Evolutionary conservation across 2,113 vertebrate species (phyloP), one percentile per base, ranked within the genome.

Genomic region (Centropus bengalensis): DNA sequence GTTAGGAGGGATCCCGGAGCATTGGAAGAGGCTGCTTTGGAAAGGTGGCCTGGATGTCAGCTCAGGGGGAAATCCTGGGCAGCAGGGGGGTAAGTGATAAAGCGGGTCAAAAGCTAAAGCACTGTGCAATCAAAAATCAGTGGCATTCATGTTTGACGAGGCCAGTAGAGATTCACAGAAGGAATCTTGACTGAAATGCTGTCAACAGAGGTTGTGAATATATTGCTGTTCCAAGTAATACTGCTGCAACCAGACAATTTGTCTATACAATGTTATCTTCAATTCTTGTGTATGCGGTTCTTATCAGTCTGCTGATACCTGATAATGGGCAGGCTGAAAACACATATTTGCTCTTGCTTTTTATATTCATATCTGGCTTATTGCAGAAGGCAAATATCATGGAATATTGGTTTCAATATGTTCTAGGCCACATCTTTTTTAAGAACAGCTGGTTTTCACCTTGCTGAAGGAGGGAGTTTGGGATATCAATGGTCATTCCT

Each of bases 1-100:
- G 1, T 9, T 32, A 28, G 63, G 22, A 40, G 20, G 27, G 42
- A 14, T 69, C 11, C 69, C 9, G 6, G 23, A 45, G n/a, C n/a
- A 11, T 14, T 1, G 2, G 20, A 20, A 18, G 36, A 58, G 30
- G 30, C 56, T 44, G 26, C 64, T 38, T 44, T 0, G 2, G 4
- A 22, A 58, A 52, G 32, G 52, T 13, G 59, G 17, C 27, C 26
- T 64, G 51, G 19, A 9, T 4, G 12, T 12, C 27, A 5, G 1
- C 5, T 17, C 8, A 2, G 17, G 8, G 20, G 10, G 21, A 18
- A 44, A 14, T 36, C 66, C 54, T 14, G 28, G 4, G 19, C 12
- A 1, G n/a, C 6, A 3, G 8, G 60, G 17, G 14, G 5, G 19
- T 26, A 38, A 6, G 8, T 28, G 30, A 18, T 49, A 7, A 5